Base-by-base conservation (phyloP, 2,888 invertebrate genomes). In the Conus canariensis region DNA sequence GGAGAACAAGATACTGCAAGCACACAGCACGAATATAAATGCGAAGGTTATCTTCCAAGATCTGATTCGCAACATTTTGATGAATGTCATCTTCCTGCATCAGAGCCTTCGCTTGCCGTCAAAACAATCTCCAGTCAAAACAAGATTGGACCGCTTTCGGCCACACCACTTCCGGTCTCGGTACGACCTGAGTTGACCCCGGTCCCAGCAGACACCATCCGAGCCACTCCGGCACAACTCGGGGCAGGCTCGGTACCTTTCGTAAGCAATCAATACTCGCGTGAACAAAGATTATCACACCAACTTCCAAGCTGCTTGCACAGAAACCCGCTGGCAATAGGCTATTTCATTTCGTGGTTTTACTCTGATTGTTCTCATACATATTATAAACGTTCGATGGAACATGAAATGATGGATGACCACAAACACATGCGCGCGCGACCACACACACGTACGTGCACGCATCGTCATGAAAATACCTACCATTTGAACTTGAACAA, bases 101-200 rank as follows among this genome's bases (percentile, higher is more conserved):
- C 25, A 16, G 8, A 22, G 10, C 58, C 10, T 22, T 80, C 30
- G 25, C 12, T 22, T 70, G 22, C 74, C 70, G 87, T 87, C 87
- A 87, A 87, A 77, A 77, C 77, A 77, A 30, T 8, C 9, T 22
- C 70, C 70, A 74, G 67, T 70, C 87, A 87, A 87, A 87, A 87
- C 87, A 87, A 25, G 19, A 58, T 5, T 56, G 30, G 45, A 22
- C 45, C 30, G 67, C 70, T 70, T 87, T 25, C n/a, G 45, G 45
- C 6, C 30, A 74, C 1, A 30, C 77, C 74, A 87, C 74, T 74
- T 87, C 87, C 74, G 87, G n/a, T 85, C 7, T 60, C 22, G 7
- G 19, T 80, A 12, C 9, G 80, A 45, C 16, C 60, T 16, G 60
- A 64, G 60, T 14, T 64, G 12, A 16, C 10, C 60, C 60, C 60